Evolutionary conservation across 2,797 vertebrate species (phyloP).

Genomic region (Urocyon cinereoargenteus): DNA sequence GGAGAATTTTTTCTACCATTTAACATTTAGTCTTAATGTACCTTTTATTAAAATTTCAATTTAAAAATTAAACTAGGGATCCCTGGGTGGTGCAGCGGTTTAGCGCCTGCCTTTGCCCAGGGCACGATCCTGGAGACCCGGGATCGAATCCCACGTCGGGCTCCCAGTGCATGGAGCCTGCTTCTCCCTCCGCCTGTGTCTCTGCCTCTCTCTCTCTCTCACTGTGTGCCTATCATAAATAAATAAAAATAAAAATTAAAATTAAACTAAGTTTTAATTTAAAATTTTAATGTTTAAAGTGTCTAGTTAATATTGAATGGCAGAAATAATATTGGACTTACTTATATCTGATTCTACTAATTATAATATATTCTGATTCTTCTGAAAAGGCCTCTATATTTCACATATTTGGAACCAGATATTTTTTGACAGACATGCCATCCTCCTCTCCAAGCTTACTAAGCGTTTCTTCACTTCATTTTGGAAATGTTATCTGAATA

Average conservation of each 20-base stretch:
- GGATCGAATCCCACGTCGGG: too few relatives aligned
- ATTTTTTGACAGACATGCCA: neutral
- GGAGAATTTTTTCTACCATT: neutral
- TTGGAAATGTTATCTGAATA: neutral
- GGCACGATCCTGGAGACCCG: too few relatives aligned
- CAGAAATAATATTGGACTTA: neutral
- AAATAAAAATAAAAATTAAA: conserved; percentile 25
- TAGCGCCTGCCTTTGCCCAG: too few relatives aligned
- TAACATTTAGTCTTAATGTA: neutral
- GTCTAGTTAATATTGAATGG: neutral
- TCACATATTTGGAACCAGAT: neutral
- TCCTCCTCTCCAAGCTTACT: neutral
- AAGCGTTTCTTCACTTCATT: neutral
- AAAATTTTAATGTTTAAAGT: neutral
- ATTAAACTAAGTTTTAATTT: neutral
- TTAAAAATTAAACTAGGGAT: neutral
- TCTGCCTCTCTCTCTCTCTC: too few relatives aligned
- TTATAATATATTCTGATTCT: neutral
- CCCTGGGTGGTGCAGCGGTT: too few relatives aligned
- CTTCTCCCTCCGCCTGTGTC: too few relatives aligned
- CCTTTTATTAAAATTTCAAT: neutral
- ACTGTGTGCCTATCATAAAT: too few relatives aligned
- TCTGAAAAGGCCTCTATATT: neutral
- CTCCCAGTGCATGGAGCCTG: too few relatives aligned
- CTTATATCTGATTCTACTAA: neutral